Conservation (phyloP, 2,797 vertebrate genomes). For the Pampus argenteus region DNA sequence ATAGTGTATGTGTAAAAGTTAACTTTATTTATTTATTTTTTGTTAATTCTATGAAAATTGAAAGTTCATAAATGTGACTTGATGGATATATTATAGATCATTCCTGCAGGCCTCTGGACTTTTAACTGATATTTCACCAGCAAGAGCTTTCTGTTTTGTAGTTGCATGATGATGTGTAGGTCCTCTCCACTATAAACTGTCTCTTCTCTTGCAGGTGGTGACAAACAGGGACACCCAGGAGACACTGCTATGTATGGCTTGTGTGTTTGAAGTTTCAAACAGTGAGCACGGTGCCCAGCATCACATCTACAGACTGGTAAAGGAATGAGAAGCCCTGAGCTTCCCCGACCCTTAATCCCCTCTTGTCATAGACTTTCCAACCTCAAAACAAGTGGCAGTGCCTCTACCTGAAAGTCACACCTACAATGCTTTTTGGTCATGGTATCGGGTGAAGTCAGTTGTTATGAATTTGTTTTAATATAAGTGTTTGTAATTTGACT, state of each 20-base stretch:
- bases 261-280: conserved; percentile 99
- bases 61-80: no score
- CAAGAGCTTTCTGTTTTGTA: neutral
- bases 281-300: conserved; percentile 99
- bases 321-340: conserved; percentile 88
- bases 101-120: neutral
- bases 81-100: neutral
- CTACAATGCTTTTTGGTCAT: conserved; percentile 88
- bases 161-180: no score
- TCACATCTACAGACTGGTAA: conserved; percentile 99
- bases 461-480: conserved; percentile 83
- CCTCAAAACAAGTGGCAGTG: conserved; percentile 95
- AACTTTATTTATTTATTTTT: neutral
- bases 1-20: no score
- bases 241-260: conserved; percentile 99
- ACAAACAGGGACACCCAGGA: conserved; percentile 99
- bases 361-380: conserved; percentile 90
- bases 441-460: conserved; percentile 89
- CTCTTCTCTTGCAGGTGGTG: conserved; percentile 89
- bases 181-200: neutral
- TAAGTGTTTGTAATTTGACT: conserved; percentile 90
- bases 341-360: neutral
- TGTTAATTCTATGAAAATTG: neutral
- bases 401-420: conserved; percentile 91
- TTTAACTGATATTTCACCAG: neutral